phyloP scores from a whole-genome alignment of 2,113 vertebrate genomes.

The Aptenodytes forsteri region DNA sequence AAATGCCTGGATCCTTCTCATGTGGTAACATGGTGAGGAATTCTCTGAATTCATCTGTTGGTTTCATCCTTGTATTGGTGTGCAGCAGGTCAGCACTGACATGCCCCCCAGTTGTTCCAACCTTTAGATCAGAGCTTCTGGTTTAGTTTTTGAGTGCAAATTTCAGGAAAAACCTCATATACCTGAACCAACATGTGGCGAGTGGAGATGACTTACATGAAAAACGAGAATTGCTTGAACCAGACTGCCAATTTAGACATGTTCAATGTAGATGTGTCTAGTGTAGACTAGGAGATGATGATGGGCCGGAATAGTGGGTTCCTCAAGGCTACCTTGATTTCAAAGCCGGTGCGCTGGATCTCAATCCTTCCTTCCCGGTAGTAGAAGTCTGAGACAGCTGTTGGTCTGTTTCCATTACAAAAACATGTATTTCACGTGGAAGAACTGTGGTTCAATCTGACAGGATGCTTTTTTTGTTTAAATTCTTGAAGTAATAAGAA shows the following conservation, averaged over 20 bases:
- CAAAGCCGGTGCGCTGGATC: not conserved
- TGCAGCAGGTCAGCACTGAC: not conserved
- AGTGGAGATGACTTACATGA: not conserved
- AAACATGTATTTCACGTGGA: not conserved
- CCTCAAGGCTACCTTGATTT: not conserved
- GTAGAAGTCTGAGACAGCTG: not conserved
- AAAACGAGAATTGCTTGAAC: not conserved
- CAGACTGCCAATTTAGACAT: not conserved
- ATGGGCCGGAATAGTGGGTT: not conserved
- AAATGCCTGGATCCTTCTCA: not conserved
- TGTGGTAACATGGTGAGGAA: not conserved
- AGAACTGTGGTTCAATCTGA: not conserved
- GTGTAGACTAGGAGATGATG: not conserved
- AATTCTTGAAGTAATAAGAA: not conserved
- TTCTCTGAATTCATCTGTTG: not conserved
- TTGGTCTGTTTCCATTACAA: not conserved
- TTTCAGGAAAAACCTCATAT: not conserved
- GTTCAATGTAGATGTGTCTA: not conserved
- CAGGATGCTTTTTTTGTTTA: not conserved
- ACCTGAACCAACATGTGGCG: not conserved
- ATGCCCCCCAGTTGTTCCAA: rapidly evolving
- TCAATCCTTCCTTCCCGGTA: not conserved
- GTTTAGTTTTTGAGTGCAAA: not conserved
- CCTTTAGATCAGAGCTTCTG: not conserved
- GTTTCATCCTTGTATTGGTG: not conserved